Conservation (phyloP, 2,888 invertebrate species). For the Habrosyne pyritoides region DNA sequence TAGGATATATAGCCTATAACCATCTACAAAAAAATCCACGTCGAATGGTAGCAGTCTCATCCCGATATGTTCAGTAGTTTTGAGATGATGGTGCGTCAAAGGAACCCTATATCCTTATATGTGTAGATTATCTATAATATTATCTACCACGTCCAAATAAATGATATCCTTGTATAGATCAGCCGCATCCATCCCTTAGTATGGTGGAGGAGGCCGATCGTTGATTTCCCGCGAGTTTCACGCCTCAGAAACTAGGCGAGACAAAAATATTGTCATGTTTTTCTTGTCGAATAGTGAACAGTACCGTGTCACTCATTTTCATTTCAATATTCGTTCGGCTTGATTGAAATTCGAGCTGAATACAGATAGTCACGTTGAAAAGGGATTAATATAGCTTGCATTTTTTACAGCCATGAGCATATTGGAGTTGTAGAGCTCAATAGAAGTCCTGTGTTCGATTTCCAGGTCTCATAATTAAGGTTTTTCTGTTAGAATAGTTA, state of each 20-base stretch:
- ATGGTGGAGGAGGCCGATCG: neutral
- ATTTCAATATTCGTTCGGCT: neutral
- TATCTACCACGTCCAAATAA: neutral
- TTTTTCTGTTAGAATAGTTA: no score
- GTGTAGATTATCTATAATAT: neutral
- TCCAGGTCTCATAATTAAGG: no score
- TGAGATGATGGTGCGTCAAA: no score
- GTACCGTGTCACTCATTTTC: neutral
- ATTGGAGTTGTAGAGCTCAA: no score
- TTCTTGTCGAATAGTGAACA: conserved; percentile 12
- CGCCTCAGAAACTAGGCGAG: conserved; percentile 17
- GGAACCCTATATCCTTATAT: no score
- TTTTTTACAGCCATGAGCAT: no score
- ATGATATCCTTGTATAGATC: neutral
- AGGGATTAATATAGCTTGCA: no score
- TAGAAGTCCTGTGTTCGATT: no score
- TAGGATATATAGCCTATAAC: no score
- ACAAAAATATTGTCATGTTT: conserved; percentile 31
- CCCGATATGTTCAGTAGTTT: no score
- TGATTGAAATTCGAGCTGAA: conserved; percentile 4
- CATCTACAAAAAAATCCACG: no score
- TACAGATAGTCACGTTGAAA: neutral
- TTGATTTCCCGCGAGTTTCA: conserved; percentile 42
- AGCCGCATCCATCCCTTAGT: conserved; percentile 15
- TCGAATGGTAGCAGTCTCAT: no score